Evolutionary conservation across 2,888 invertebrate species (phyloP), one percentile per base, ranked within the genome.

Genomic region (Thalpophila matura): DNA sequence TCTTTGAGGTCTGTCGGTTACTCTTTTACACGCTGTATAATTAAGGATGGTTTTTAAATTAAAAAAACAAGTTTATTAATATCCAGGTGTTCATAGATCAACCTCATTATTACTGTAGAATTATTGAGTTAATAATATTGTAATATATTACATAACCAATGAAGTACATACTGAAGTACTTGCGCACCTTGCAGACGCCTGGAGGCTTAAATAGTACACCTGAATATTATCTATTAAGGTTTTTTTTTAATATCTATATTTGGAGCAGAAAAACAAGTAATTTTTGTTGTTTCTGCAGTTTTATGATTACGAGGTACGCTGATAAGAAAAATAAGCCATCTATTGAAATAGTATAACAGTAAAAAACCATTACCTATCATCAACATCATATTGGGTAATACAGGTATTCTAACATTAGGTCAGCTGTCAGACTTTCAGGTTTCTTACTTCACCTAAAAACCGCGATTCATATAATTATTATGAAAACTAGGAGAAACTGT

Each of bases 171-270:
- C 16, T 12, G 4, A 37, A 54, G 14, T 43, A 45, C 9, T 45
- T 24, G 10, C 16, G 38, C 63, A 63, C 63, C 57, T 68, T 68
- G 45, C 53, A n/a, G 40, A 26, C 29, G 50, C 49, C 18, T 37
- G 35, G 5, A 29, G 35, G 20, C 20, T 24, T 20, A 6, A 29
- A 22, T 12, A 0, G 12, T 20, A 50, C 68, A 67, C 68, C 67
- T 68, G 67, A 50, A 18, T 31, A 38, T 40, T 57, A 16, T 29
- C n/a, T 38, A 12, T 40, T 24, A 29, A 29, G 29, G 6, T 42
- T 51, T 29, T 6, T 47, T 49, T 62, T 61, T 61, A 63, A 55
- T 63, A 43, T 42, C 20, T 49, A 31, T 57, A 57, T 57, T 50
- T 33, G 0, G n/a, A 22, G 27, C n/a, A n/a, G 29, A 3, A 58